These are phyloP conservation scores for Cebus imitator DNA, from an alignment of 2,113 vertebrate genomes.

Conservation along the genomic window DNA sequence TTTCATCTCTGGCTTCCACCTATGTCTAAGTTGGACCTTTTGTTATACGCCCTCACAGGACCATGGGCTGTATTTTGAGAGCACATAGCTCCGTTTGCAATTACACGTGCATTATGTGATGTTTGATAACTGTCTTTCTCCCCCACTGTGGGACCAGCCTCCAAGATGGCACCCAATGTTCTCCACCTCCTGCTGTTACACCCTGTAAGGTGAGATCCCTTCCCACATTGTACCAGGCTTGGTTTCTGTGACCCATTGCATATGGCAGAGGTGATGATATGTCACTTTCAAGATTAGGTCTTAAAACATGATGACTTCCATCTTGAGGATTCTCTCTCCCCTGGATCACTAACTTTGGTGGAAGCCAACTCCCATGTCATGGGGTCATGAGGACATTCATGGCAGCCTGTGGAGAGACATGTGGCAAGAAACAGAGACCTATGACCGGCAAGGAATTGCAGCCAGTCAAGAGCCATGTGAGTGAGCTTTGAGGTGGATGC, in stretches of 20 bases:
- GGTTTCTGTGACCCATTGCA: neutral
- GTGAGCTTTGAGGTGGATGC: neutral
- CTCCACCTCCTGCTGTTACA: neutral
- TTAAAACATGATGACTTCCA: neutral
- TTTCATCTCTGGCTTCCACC: no score
- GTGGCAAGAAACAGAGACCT: neutral
- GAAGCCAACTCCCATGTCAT: neutral
- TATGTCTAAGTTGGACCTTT: neutral
- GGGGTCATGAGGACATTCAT: neutral
- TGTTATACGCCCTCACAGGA: neutral
- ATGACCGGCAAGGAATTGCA: neutral
- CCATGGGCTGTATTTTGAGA: neutral
- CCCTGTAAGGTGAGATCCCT: neutral
- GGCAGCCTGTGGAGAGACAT: neutral
- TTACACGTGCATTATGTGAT: neutral
- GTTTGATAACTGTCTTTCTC: neutral
- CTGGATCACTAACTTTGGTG: neutral
- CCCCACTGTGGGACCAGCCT: neutral
- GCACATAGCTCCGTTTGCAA: neutral
- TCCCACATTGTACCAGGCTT: neutral
- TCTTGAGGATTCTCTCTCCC: neutral
- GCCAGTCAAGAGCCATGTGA: neutral
- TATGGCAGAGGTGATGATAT: neutral
- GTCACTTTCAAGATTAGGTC: neutral
- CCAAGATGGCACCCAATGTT: neutral